Base-by-base conservation (phyloP, 2,113 vertebrate species). In the Sylvia atricapilla region DNA sequence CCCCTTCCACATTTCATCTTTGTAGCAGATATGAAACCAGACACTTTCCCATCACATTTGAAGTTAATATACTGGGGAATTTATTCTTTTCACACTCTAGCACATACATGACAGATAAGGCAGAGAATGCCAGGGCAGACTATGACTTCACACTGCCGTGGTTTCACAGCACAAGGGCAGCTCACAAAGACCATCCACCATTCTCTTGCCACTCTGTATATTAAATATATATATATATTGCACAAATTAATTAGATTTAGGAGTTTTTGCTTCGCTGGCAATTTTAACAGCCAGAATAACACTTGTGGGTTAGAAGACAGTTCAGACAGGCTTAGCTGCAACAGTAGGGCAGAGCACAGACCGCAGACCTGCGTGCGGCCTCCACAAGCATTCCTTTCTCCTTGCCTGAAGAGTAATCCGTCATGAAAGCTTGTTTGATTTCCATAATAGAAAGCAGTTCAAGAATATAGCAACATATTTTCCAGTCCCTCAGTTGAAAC, bases 371-470 rank as follows among this genome's bases (percentile, higher is more conserved):
- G 73, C 20, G 2, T 50, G 59, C 59, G 2, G 76, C 86, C 76
- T 84, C 80, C 72, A 27, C 39, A n/a, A 89, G 35, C 39, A 44
- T 81, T 93, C 76, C 33, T 89, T 91, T 70, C 70, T 79, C 67
- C 49, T 70, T 52, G 84, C 76, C 80, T 64, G 62, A 63, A 89
- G 69, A 15, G 55, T 88, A 93, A 97, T 90, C 91, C 7, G 8
- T 59, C 60, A 44, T 41, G 80, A 95, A 88, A 88, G 81, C 79
- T 87, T 77, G 95, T 96, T 96, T 95, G 86, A 95, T 90, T 96
- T 80, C 60, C 64, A 19, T 93, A 94, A 94, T 80, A 89, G 73
- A 94, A 94, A 96, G 86, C 90, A 93, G 80, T 25, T 78, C 39
- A 33, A 93, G 66, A 96, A 89, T 78, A 94, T 20, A 66, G 50